Base-by-base conservation (phyloP, 1,140 invertebrate genomes). In the Drosophila mauritiana region DNA sequence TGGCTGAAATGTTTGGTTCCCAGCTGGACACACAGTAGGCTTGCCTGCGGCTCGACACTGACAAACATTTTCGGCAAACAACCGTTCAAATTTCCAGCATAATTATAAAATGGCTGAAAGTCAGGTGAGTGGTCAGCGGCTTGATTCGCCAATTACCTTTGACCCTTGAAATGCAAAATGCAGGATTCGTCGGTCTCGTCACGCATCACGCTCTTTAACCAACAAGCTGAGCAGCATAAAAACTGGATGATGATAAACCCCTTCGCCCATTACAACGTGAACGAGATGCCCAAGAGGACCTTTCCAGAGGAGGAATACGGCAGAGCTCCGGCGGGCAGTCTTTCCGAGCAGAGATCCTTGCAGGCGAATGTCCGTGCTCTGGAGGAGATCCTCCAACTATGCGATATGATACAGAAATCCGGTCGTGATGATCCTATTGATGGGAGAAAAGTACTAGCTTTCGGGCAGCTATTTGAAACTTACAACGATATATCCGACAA, bases 401-500 rank as follows among this genome's bases (percentile, higher is more conserved):
- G 83, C 46, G 62, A 77, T 5, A 48, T 69, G 6, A 76, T 86
- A 6, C 27, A 70, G 1, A 46, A 37, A 0, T 54, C 56, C 1
- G 56, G 72, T 7, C 25, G 53, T 6, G 22, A 8, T 0, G 25
- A 58, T 37, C n/a, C 49, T 0, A 25, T 31, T 0, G n/a, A 34
- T 1, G 12, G 54, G 0, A 43, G 42, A 3, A 49, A 39, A 2
- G 49, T 36, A 27, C 22, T 86, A 1, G 48, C 43, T 1, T 86
- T 88, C 7, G 79, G 83, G 0, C 27, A 17, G 0, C 79, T 88
- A 2, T 88, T 88, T 13, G 68, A 80, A 31, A 27, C 79, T 1
- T 86, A 89, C 40, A 83, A 51, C 39, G 59, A 76, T 27, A 86
- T 86, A n/a, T 86, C 83, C 2, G 83, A 88, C 48, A 86, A 86